These are phyloP conservation scores for Seladonia tumulorum DNA, from an alignment of 2,888 invertebrate genomes.

Conservation along the genomic window DNA sequence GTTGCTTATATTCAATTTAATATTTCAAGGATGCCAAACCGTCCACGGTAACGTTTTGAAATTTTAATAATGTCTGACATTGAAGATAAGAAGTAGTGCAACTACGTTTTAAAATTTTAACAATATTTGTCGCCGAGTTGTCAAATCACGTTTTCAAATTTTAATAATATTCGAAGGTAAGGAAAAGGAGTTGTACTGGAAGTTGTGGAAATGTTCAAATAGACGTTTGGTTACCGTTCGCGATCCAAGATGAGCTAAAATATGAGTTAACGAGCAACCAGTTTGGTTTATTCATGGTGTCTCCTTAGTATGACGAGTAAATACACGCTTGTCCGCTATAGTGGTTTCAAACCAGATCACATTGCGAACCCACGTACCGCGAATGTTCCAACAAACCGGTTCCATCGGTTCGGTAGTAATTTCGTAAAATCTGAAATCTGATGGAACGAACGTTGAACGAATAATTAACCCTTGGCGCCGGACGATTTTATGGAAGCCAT, in stretches of 20 bases:
- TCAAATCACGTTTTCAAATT: no score
- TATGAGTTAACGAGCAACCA: constrained; percentile 5
- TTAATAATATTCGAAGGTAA: no score
- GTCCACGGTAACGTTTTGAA: no score
- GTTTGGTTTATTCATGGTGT: constrained; percentile 26
- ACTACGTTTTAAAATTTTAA: no score
- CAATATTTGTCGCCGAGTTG: no score
- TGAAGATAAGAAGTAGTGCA: no score
- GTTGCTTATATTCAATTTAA: no score
- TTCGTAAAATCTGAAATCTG: background rate
- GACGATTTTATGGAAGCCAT: background rate
- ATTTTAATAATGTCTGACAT: no score
- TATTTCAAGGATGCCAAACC: no score
- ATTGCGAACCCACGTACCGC: constrained; percentile 36
- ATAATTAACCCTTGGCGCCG: background rate
- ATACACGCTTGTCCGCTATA: constrained; percentile 19
- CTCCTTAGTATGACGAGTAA: constrained; percentile 23
- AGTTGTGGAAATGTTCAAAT: no score
- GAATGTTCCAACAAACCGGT: constrained; percentile 53
- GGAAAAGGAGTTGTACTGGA: no score
- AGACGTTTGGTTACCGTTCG: no score
- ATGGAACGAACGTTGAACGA: background rate
- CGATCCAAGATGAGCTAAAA: background rate
- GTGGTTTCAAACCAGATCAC: constrained; percentile 37
- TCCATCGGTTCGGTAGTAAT: constrained; percentile 24